A percentile compares a stretch with the other conserved stretches of the same genome.
phyloP scores from a whole-genome alignment of 2,113 vertebrate genomes.

The Gallinago paraguaiae region DNA sequence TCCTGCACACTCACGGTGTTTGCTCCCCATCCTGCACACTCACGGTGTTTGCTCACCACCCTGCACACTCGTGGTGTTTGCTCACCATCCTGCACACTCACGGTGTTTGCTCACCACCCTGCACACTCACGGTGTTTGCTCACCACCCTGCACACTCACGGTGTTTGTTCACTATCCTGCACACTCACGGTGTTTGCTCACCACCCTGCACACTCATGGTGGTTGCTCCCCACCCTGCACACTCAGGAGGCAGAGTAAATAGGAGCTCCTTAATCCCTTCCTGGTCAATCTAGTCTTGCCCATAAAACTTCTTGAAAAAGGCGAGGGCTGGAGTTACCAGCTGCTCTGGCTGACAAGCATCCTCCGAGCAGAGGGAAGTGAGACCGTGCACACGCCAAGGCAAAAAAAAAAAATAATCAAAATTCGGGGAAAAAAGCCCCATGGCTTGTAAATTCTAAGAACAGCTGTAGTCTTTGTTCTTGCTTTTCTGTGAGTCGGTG shows the following conservation, averaged over 20 bases:
- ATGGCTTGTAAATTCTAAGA: background rate
- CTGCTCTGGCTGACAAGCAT: background rate
- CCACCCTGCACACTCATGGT: too few species aligned
- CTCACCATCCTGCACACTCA: too few species aligned
- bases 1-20: too few species aligned
- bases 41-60: too few species aligned
- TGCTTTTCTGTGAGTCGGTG: background rate
- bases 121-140: too few species aligned
- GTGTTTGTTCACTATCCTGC: too few species aligned
- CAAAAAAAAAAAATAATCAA: background rate
- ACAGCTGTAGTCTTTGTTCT: background rate
- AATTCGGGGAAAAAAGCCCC: background rate
- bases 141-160: background rate
- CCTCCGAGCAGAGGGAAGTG: background rate
- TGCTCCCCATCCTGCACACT: too few species aligned
- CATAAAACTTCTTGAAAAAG: background rate
- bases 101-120: too few species aligned
- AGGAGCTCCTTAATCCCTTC: background rate
- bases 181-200: too few species aligned
- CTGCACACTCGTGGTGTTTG: background rate
- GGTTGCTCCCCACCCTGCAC: background rate
- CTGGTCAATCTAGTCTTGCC: background rate
- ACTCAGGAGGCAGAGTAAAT: background rate
- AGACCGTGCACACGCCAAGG: background rate
- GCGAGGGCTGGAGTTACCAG: background rate